Evolutionary conservation across 2,113 vertebrate species (phyloP), one percentile per base, ranked within the genome.

Genomic region (Mus pahari): DNA sequence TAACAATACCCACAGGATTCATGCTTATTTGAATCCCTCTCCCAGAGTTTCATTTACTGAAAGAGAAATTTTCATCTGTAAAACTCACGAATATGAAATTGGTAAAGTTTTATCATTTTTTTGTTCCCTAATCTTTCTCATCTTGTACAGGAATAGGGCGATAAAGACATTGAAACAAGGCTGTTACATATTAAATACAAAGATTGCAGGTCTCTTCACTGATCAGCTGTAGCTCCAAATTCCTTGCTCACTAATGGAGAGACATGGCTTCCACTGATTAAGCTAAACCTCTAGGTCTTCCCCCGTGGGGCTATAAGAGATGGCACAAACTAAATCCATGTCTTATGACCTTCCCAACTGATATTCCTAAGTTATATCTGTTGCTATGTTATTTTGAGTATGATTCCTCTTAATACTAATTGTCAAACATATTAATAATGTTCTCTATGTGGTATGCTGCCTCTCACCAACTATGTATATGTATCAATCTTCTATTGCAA

Each of bases 11-110:
- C 64, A 31, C 22, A 75, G 86, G 71, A 42, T 92, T 60, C 42
- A 36, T 86, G 53, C 1, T 66, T 82, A 55, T 53, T 91, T 93
- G 50, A 94, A 50, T 39, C 13, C 3, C 7, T 14, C 26, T 60
- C 10, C 83, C 28, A 20, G 10, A 50, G 7, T 88, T 95, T 89
- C n/a, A 92, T 66, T 97, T 94, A 66, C 77, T 96, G 66, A 58
- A 75, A 96, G 75, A 87, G 87, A 96, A 96, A 86, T 42, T 91
- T 97, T 92, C 94, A 95, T 94, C 87, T 75, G 90, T 79, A 45
- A 90, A 93, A 74, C 26, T 62, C 84, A 92, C 89, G 96, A 97
- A 96, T 33, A 94, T 93, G n/a, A 36, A 94, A 86, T 84, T 87
- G 48, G n/a, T 95, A 39, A 50, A 5, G 78, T 92, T 95, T 96